Percentiles rank a stretch among this genome's conserved stretches.
Conservation (phyloP, 2,888 invertebrate species). For the Temnothorax ravouxi region DNA sequence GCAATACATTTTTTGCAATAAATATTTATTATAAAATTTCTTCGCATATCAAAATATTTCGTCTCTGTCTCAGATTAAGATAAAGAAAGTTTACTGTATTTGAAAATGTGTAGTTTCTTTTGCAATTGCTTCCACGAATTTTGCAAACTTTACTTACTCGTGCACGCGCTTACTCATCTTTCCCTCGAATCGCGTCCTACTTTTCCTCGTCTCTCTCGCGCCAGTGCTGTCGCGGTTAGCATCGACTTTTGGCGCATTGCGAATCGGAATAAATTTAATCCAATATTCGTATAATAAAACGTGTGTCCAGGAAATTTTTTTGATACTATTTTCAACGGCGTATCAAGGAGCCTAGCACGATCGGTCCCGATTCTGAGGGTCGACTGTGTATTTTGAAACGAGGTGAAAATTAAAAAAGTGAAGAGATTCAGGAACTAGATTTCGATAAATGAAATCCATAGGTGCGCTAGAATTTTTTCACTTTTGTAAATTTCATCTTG, state of each 20-base stretch:
- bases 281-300: not conserved
- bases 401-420: too few relatives aligned
- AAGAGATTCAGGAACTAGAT: too few relatives aligned
- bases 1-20: not conserved
- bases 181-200: constrained; percentile 30
- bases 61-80: not conserved
- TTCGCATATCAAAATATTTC: not conserved
- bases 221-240: not conserved
- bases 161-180: constrained; percentile 31
- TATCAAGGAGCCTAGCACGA: not conserved
- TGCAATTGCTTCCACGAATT: not conserved
- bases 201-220: constrained; percentile 28
- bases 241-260: not conserved
- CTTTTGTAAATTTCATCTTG: too few relatives aligned
- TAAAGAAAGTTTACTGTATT: not conserved
- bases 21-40: not conserved
- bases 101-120: not conserved
- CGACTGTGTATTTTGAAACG: too few relatives aligned
- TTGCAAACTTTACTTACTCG: not conserved
- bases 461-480: too few relatives aligned
- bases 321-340: not conserved
- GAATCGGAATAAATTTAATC: not conserved
- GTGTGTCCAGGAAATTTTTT: not conserved
- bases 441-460: too few relatives aligned
- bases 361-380: too few relatives aligned